These are phyloP conservation scores for Autographa gamma DNA, from an alignment of 2,888 invertebrate genomes.

Conservation along the genomic window DNA sequence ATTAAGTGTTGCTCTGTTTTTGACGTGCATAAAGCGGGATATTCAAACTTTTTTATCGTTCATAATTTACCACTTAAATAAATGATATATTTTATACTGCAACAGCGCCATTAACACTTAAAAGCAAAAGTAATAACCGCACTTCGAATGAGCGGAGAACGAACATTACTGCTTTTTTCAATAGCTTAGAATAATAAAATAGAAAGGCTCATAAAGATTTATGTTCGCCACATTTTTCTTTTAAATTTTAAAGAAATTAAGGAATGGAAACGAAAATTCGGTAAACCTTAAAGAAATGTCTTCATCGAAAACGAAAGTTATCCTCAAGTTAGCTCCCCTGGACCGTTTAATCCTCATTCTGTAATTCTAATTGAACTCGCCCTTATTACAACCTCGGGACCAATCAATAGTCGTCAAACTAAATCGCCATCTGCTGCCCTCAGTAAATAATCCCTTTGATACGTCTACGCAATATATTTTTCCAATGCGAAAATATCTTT, in stretches of 20 bases:
- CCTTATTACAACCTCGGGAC: conserved; percentile 34
- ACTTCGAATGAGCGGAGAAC: conserved; percentile 23
- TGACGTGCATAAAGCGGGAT: not conserved
- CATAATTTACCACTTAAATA: conserved; percentile 8
- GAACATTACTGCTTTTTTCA: conserved; percentile 43
- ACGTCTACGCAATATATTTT: conserved; percentile 40
- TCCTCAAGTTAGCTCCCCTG: conserved; percentile 41
- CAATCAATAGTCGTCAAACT: conserved; percentile 53
- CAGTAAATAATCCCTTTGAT: conserved; percentile 54
- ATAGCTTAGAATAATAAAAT: conserved; percentile 46
- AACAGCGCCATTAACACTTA: conserved; percentile 35
- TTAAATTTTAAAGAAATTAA: conserved; percentile 46
- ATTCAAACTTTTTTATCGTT: not conserved
- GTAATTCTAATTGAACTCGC: conserved; percentile 55
- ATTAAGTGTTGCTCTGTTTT: not conserved
- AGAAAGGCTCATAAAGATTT: conserved; percentile 51
- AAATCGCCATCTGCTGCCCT: conserved; percentile 39
- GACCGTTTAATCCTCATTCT: conserved; percentile 48
- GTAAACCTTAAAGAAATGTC: conserved; percentile 16
- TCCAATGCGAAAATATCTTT: conserved; percentile 27
- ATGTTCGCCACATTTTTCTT: conserved; percentile 47
- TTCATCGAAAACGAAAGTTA: conserved; percentile 41
- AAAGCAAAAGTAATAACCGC: conserved; percentile 31
- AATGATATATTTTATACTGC: conserved; percentile 32
- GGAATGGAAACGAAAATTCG: conserved; percentile 28